Percentiles rank a stretch among this genome's conserved stretches.
Conservation (phyloP, 2,888 invertebrate species). For the Acrocera orbiculus region DNA sequence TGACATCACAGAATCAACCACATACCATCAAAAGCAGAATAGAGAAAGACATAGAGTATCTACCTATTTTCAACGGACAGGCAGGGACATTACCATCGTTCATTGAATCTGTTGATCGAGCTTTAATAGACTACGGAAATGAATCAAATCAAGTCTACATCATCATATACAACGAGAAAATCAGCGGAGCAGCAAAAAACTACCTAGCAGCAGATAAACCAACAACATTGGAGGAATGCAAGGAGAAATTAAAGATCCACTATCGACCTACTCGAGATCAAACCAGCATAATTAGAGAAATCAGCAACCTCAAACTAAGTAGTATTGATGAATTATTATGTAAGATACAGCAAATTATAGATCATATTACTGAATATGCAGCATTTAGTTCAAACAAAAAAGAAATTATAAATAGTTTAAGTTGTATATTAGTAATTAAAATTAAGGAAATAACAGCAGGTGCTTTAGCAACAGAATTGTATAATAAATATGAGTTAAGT, state of each 20-base stretch:
- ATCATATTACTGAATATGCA: slow-evolving; percentile 7
- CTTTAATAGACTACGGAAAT: no score
- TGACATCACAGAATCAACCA: no score
- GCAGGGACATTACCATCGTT: no score
- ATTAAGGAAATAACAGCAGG: slow-evolving; percentile 5
- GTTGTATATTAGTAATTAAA: slow-evolving; percentile 5
- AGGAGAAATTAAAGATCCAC: slow-evolving; percentile 6
- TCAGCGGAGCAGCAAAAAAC: no score
- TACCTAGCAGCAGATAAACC: slow-evolving; percentile 4
- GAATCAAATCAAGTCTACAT: no score
- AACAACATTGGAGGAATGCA: slow-evolving; percentile 4
- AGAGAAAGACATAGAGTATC: no score
- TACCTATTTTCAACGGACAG: no score
- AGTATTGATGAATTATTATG: slow-evolving; percentile 3
- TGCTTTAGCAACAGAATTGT: slow-evolving; percentile 4
- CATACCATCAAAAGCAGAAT: no score
- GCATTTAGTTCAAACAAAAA: slow-evolving; percentile 3
- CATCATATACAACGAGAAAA: no score
- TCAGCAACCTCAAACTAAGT: slow-evolving; percentile 3
- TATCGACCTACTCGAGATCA: slow-evolving; percentile 4
- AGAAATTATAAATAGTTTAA: slow-evolving; percentile 3
- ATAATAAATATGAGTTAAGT: slow-evolving; percentile 4
- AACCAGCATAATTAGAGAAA: slow-evolving; percentile 1
- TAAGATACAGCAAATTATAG: slow-evolving; percentile 5
- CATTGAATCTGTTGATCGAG: no score